A percentile compares a stretch with the other conserved stretches of the same genome.
Conservation (phyloP, 2,888 invertebrate species). For the Mythimna albipuncta region DNA sequence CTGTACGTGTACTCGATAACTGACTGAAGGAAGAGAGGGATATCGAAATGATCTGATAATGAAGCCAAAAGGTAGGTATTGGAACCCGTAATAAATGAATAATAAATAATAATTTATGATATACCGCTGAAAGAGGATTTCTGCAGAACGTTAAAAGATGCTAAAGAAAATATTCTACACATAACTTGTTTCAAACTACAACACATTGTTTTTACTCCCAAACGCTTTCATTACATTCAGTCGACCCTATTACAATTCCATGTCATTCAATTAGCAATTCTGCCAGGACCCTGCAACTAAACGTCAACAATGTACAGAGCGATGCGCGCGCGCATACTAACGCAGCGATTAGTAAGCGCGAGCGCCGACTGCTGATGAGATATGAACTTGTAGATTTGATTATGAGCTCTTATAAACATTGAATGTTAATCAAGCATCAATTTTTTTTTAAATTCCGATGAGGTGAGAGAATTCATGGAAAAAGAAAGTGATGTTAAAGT, state of each 20-base stretch:
- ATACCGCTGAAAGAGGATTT: too few species aligned
- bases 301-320: conserved; percentile 47
- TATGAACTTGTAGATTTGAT: conserved; percentile 46
- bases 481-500: too few species aligned
- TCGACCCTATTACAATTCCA: conserved; percentile 2
- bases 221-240: not conserved
- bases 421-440: not conserved
- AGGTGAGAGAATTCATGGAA: not conserved
- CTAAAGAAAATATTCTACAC: not conserved
- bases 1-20: too few species aligned
- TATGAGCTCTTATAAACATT: not conserved
- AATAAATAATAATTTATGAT: too few species aligned
- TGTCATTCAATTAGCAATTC: conserved; percentile 52
- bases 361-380: conserved; percentile 44
- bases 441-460: not conserved
- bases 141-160: not conserved
- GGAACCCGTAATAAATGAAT: too few species aligned
- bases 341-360: conserved; percentile 33
- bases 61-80: too few species aligned
- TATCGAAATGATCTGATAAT: too few species aligned
- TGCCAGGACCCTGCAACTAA: conserved; percentile 32
- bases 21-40: too few species aligned
- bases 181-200: not conserved
- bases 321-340: conserved; percentile 51
- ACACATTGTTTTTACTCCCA: not conserved